phyloP scores from a whole-genome alignment of 1,140 invertebrate genomes.

The Zaprionus kolodkinae region DNA sequence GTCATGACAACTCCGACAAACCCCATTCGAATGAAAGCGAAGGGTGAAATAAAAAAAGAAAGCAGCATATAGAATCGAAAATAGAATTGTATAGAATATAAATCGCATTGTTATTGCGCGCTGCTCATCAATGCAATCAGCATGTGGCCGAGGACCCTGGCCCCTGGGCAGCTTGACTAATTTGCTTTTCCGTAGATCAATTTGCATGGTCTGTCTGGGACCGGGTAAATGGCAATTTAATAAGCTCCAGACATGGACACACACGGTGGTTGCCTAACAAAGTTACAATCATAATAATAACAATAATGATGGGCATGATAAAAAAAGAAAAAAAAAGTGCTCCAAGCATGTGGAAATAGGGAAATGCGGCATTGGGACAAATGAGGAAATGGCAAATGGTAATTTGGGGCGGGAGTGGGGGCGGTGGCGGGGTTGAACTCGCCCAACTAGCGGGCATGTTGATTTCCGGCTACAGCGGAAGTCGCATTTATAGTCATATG shows the following conservation, averaged over 20 bases:
- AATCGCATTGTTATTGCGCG: background rate
- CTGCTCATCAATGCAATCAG: slow-evolving; percentile 27
- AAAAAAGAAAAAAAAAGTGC: slow-evolving; percentile 3
- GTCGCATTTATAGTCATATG: slow-evolving; percentile 52
- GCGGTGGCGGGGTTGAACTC: background rate
- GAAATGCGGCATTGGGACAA: background rate
- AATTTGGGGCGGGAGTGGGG: background rate
- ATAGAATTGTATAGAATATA: background rate
- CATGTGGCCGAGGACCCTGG: slow-evolving; percentile 22
- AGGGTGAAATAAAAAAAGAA: background rate
- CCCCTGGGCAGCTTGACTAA: slow-evolving; percentile 39
- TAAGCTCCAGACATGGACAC: slow-evolving; percentile 44
- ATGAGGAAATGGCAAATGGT: slow-evolving; percentile 2
- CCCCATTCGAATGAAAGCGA: background rate
- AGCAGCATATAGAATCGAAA: background rate
- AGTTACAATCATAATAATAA: slow-evolving; percentile 62
- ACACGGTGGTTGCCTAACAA: slow-evolving; percentile 42
- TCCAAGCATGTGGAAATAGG: background rate
- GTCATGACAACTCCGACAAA: slow-evolving; percentile 9
- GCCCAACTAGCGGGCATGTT: slow-evolving; percentile 31
- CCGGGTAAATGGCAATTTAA: slow-evolving; percentile 59
- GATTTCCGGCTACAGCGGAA: slow-evolving; percentile 60
- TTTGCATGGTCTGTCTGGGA: slow-evolving; percentile 50
- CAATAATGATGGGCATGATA: slow-evolving; percentile 54
- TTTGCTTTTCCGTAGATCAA: slow-evolving; percentile 54